phyloP scores from a whole-genome alignment of 1,140 invertebrate species.

The Drosophila truncata region DNA sequence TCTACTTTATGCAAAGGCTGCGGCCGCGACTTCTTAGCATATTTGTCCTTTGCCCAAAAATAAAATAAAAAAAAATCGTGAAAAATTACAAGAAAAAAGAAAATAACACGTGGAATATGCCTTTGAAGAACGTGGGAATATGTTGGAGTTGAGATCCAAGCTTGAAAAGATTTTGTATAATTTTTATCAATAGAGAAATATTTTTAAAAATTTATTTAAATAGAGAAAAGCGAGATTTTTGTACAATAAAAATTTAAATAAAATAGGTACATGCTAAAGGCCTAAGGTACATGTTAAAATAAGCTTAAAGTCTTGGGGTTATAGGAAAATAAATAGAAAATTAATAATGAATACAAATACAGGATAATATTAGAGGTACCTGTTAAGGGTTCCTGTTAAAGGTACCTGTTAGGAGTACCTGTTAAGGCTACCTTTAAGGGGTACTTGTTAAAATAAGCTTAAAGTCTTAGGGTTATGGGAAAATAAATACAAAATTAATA shows the following conservation, averaged over 20 bases:
- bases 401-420: too few relatives aligned
- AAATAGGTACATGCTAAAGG: background rate
- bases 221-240: too few relatives aligned
- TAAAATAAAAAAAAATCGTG: background rate
- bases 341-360: too few relatives aligned
- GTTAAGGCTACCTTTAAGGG: too few relatives aligned
- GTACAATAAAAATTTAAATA: background rate
- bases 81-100: background rate
- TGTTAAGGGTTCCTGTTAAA: too few relatives aligned
- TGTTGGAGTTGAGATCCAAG: background rate
- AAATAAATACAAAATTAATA: background rate
- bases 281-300: background rate
- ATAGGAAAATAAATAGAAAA: background rate
- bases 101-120: conserved; percentile 5
- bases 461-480: too few relatives aligned
- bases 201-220: background rate
- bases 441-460: background rate
- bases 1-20: conserved; percentile 78
- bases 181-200: background rate
- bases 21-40: conserved; percentile 78
- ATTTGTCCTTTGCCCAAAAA: conserved; percentile 41
- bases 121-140: conserved; percentile 21
- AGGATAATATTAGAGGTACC: too few relatives aligned
- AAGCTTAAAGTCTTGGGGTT: too few relatives aligned
- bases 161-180: background rate